Evolutionary conservation across 2,797 vertebrate species (phyloP), one percentile per base, ranked within the genome.

Genomic region (Micromesistius poutassou): DNA sequence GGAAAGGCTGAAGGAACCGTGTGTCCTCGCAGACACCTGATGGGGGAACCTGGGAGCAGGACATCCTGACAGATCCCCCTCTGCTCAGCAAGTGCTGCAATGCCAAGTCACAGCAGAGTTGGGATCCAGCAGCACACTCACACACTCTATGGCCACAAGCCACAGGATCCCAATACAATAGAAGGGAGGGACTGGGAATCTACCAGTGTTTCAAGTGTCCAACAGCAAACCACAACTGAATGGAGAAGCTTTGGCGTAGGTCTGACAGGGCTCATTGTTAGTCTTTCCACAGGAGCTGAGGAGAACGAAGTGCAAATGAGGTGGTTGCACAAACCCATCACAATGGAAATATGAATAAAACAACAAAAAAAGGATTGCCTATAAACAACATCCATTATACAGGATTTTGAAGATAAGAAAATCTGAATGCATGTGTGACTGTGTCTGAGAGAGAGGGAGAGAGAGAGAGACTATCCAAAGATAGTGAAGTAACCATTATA

Each of bases 271-370:
- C 82, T 77, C 35, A 82, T 76, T 86, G 85, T 84, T 87, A 83
- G 82, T 80, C 81, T 77, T 83, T 79, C 83, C 70, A 81, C 70
- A n/a, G 78, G 78, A 85, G 70, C 78, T 80, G 86, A 78, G 74
- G 86, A 78, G 75, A 79, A 82, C 81, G 78, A 85, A 80, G 88
- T 89, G 83, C 81, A 90, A 90, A 89, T 84, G n/a, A 78, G 76
- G 46, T 30, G 74, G 83, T 85, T 77, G 71, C 75, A 83, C 80
- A 75, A 75, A 50, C 72, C 73, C 74, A 36, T 80, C 28, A 70
- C 28, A 50, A 66, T 55, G 73, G 38, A 78, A 85, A 86, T 80
- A 85, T 86, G 80, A 84, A 40, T 81, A 33, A 33, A 8, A n/a
- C 10, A 55, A 66, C 22, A 38, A n/a, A 12, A 42, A 35, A 28